phyloP scores from a whole-genome alignment of 2,797 vertebrate genomes.

The Hafferia zeledoni region DNA sequence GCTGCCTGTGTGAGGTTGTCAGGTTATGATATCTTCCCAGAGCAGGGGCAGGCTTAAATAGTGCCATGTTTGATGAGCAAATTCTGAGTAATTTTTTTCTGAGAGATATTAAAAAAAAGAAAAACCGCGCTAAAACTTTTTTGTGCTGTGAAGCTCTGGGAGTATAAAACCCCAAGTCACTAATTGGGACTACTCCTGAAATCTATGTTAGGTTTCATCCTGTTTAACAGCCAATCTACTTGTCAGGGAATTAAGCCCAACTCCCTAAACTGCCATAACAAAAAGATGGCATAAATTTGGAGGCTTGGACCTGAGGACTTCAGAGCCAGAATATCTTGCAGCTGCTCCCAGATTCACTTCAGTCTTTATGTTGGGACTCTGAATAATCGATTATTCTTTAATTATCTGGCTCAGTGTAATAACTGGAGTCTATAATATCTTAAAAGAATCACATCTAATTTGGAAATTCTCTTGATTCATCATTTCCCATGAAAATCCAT shows the following conservation, averaged over 20 bases:
- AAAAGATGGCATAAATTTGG: neutral
- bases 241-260: neutral
- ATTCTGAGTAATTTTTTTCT: slow-evolving; percentile 2
- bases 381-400: neutral
- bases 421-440: neutral
- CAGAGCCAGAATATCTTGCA: neutral
- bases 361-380: neutral
- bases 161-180: neutral
- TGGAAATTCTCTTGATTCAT: slow-evolving; percentile 14
- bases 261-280: neutral
- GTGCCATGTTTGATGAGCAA: neutral
- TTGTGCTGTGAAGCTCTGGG: neutral
- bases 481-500: neutral
- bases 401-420: neutral
- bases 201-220: neutral
- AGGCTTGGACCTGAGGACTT: neutral
- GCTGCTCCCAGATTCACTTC: neutral
- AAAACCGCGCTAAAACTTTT: neutral
- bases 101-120: neutral
- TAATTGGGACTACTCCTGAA: neutral
- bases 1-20: neutral
- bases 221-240: neutral
- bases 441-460: neutral
- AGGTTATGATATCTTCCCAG: neutral
- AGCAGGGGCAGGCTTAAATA: neutral